phyloP scores from a whole-genome alignment of 2,113 vertebrate species.

The Pristiophorus japonicus region DNA sequence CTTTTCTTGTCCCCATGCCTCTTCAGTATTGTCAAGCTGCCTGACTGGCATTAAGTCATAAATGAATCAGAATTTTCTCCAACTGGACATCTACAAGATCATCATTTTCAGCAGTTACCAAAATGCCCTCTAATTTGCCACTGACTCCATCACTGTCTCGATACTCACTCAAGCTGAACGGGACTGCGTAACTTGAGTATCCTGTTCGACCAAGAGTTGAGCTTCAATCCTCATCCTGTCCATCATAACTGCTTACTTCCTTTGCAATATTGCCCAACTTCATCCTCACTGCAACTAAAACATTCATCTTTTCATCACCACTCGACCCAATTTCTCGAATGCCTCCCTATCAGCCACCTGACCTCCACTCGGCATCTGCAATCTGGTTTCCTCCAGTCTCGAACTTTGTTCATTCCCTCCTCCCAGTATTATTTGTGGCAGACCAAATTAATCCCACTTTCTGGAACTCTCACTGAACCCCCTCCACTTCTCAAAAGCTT shows the following conservation, averaged over 20 bases:
- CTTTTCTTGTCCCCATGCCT: background rate
- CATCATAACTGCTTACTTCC: background rate
- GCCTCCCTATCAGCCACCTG: too few relatives aligned
- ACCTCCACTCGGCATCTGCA: background rate
- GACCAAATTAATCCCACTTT: background rate
- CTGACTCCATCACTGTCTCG: background rate
- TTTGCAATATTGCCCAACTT: background rate
- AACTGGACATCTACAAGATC: too few relatives aligned
- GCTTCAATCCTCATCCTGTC: background rate
- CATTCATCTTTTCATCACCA: background rate
- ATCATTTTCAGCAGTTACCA: background rate
- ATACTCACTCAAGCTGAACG: background rate
- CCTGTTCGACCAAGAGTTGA: background rate
- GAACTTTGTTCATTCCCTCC: background rate
- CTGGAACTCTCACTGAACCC: background rate
- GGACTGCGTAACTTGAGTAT: background rate
- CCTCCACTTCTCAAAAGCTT: background rate
- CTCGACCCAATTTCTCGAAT: too few relatives aligned
- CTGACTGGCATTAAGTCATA: background rate
- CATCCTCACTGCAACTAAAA: background rate
- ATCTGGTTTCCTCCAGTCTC: background rate
- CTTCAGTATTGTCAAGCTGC: background rate
- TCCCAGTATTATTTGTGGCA: background rate
- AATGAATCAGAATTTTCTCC: background rate
- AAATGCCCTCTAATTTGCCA: background rate